Conservation (phyloP, 2,113 vertebrate genomes). For the Oostethus manadensis region DNA sequence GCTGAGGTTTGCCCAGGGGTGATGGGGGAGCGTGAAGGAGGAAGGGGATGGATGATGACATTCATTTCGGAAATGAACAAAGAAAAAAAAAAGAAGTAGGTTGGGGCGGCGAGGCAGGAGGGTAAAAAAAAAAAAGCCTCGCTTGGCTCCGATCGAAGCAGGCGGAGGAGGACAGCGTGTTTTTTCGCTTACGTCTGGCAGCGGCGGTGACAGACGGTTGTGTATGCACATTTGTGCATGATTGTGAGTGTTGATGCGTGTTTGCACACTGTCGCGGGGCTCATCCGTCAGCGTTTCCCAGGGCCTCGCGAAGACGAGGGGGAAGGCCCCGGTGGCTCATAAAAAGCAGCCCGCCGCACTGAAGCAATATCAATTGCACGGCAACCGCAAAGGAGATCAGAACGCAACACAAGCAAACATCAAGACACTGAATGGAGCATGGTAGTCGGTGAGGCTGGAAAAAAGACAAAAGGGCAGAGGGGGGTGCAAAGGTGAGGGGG, state of each 20-base stretch:
- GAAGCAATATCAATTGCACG: constrained; percentile 51
- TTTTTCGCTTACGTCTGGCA: constrained; percentile 52
- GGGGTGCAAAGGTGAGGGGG: constrained; percentile 20
- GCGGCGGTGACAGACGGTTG: constrained; percentile 48
- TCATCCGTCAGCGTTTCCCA: constrained; percentile 65
- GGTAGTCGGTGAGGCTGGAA: constrained; percentile 27
- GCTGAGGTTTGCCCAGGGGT: constrained; percentile 48
- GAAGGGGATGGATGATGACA: constrained; percentile 60
- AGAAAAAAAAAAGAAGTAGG: constrained; percentile 30
- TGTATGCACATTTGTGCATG: constrained; percentile 19
- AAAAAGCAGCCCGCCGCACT: constrained; percentile 47
- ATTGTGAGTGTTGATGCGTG: constrained; percentile 21
- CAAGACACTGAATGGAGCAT: constrained; percentile 31
- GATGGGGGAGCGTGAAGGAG: constrained; percentile 31
- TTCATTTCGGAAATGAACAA: constrained; percentile 61
- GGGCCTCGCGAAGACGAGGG: constrained; percentile 41
- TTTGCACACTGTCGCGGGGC: constrained; percentile 30
- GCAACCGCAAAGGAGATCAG: constrained; percentile 46
- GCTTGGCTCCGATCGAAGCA: constrained; percentile 66
- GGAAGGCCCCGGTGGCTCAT: constrained; percentile 64
- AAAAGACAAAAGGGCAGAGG: constrained; percentile 20
- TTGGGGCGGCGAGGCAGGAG: constrained; percentile 24
- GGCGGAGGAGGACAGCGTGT: constrained; percentile 44
- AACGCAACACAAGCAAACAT: constrained; percentile 22
- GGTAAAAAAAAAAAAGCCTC: constrained; percentile 50